phyloP scores from a whole-genome alignment of 2,113 vertebrate genomes.

The Phainopepla nitens region DNA sequence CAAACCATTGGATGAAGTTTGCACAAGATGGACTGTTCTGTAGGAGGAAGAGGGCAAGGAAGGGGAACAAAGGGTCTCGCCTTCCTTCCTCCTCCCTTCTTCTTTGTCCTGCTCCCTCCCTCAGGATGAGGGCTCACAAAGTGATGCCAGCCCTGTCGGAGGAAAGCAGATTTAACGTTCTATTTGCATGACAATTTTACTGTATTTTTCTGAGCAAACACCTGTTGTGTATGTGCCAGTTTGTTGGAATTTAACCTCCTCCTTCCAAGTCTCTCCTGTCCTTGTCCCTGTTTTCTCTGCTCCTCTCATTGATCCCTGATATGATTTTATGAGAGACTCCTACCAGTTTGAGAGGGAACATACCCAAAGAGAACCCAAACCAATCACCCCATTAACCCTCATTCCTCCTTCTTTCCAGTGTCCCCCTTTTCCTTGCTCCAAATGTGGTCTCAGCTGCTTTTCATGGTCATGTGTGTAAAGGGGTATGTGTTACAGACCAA shows the following conservation, averaged over 20 bases:
- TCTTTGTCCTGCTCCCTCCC: slow-evolving; percentile 39
- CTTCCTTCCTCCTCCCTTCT: slow-evolving; percentile 47
- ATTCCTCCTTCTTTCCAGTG: neutral
- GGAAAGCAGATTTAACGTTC: slow-evolving; percentile 67
- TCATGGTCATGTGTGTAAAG: neutral
- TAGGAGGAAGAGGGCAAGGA: slow-evolving; percentile 35
- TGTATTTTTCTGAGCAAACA: slow-evolving; percentile 82
- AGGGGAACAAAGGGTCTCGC: slow-evolving; percentile 17
- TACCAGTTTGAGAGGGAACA: slow-evolving; percentile 47
- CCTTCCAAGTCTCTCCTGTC: neutral
- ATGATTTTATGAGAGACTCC: slow-evolving; percentile 63
- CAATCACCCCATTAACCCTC: slow-evolving; percentile 14
- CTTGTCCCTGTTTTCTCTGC: slow-evolving; percentile 6
- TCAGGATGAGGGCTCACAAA: neutral
- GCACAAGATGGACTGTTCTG: slow-evolving; percentile 70
- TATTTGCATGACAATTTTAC: slow-evolving; percentile 79
- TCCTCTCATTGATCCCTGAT: slow-evolving; percentile 1
- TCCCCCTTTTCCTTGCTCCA: neutral
- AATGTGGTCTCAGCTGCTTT: neutral
- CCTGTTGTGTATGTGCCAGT: slow-evolving; percentile 79
- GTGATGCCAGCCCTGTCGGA: slow-evolving; percentile 6
- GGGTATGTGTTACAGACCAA: neutral
- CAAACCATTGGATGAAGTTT: slow-evolving; percentile 57
- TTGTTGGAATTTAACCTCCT: slow-evolving; percentile 66
- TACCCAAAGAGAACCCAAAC: slow-evolving; percentile 56